phyloP scores from a whole-genome alignment of 2,888 invertebrate genomes.

The Epirrhoe alternata region DNA sequence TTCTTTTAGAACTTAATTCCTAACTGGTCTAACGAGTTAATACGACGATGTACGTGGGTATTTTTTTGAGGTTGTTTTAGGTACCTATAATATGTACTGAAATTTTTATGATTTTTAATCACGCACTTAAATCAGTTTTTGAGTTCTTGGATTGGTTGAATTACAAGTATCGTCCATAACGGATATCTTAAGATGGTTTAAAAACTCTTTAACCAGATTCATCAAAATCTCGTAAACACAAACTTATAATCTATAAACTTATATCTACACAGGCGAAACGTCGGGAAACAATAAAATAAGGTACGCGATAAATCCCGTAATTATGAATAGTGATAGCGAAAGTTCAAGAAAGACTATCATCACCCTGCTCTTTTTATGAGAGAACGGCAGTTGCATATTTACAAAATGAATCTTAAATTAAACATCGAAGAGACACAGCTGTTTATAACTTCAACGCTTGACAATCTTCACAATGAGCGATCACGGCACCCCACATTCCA shows the following conservation, averaged over 20 bases:
- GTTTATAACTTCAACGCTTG: neutral
- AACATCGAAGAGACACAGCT: neutral
- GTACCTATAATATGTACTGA: neutral
- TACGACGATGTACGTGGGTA: slow-evolving; percentile 11
- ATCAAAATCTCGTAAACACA: neutral
- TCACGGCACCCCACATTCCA: slow-evolving; percentile 54
- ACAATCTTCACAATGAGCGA: slow-evolving; percentile 39
- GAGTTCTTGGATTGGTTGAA: neutral
- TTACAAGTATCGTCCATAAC: neutral
- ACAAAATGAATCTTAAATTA: neutral
- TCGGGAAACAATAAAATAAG: too few species aligned
- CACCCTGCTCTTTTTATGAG: too few species aligned
- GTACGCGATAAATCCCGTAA: too few species aligned
- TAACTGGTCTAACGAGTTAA: slow-evolving; percentile 39
- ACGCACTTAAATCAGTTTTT: neutral
- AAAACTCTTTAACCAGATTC: neutral
- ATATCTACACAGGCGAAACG: too few species aligned
- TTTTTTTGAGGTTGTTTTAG: too few species aligned
- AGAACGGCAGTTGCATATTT: too few species aligned
- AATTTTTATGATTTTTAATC: neutral
- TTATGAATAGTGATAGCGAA: too few species aligned
- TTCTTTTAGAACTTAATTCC: slow-evolving; percentile 44
- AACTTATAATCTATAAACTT: too few species aligned
- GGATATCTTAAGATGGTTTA: neutral
- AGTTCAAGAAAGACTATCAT: too few species aligned